Conservation (phyloP, 2,888 invertebrate species). For the Liopterus haemorrhoidalis region DNA sequence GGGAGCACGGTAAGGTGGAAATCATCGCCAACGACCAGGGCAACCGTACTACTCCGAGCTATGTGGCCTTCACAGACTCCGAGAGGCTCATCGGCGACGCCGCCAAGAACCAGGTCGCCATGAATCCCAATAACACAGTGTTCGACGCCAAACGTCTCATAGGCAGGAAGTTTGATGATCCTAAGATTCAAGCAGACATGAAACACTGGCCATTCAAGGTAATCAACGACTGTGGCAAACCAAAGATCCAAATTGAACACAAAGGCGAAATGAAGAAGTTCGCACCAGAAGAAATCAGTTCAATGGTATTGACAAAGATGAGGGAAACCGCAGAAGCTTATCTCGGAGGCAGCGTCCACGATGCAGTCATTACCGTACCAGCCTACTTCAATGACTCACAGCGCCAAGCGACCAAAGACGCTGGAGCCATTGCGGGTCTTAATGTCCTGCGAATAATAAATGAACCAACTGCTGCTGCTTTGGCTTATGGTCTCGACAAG, state of each 20-base stretch:
- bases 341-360: constrained; percentile 57
- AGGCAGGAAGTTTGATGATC: constrained; percentile 63
- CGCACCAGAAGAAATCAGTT: constrained; percentile 65
- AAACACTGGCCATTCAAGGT: constrained; percentile 74
- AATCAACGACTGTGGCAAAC: constrained; percentile 54
- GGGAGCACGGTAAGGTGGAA: constrained; percentile 76
- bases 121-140: constrained; percentile 69
- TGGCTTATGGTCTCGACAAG: constrained; percentile 52
- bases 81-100: constrained; percentile 65
- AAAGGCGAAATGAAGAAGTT: constrained; percentile 59
- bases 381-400: constrained; percentile 69
- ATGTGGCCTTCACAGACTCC: constrained; percentile 66
- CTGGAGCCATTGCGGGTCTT: constrained; percentile 60
- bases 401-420: constrained; percentile 64
- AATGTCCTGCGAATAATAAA: constrained; percentile 62
- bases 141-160: constrained; percentile 58
- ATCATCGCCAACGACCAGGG: constrained; percentile 87
- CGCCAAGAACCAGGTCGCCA: constrained; percentile 64
- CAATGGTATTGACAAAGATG: constrained; percentile 59
- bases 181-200: constrained; percentile 66
- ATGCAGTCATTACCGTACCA: constrained; percentile 72
- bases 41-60: constrained; percentile 77
- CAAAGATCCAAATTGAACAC: constrained; percentile 58
- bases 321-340: constrained; percentile 66
- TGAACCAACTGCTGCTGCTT: constrained; percentile 57